Conservation (phyloP, 2,113 vertebrate genomes). For the Prinia subflava region DNA sequence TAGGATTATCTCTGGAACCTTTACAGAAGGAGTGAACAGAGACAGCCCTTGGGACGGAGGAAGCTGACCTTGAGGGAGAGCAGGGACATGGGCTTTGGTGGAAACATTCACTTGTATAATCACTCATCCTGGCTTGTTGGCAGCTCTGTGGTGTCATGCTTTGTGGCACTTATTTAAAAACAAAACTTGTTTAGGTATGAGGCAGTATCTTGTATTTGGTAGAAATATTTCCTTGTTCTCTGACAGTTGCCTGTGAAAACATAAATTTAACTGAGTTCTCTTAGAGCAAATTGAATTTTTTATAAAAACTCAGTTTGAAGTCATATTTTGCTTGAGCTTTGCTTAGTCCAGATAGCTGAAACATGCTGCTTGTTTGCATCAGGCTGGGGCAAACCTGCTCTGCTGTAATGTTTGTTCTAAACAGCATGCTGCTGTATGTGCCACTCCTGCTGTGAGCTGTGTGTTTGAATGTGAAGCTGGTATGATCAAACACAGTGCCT, state of each 20-base stretch:
- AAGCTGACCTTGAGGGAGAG: background rate
- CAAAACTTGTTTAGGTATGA: background rate
- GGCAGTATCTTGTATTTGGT: background rate
- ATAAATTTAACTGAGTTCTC: background rate
- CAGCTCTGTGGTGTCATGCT: background rate
- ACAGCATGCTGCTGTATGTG: background rate
- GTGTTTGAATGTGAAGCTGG: background rate
- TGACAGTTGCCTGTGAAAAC: background rate
- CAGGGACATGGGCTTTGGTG: background rate
- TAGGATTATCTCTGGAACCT: background rate
- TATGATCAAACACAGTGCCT: background rate
- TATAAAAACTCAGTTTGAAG: background rate
- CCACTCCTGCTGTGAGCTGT: background rate
- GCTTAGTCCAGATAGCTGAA: background rate
- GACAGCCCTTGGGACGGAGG: background rate
- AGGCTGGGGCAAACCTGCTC: background rate
- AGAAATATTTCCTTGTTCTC: background rate
- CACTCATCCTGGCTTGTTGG: background rate
- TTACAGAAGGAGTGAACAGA: background rate
- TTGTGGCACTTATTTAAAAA: background rate
- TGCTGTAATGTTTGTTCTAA: background rate
- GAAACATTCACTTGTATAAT: background rate
- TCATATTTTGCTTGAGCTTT: background rate
- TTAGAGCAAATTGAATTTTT: background rate
- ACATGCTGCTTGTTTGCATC: rapidly evolving